phyloP scores from a whole-genome alignment of 2,797 vertebrate species.

The Coluber constrictor region DNA sequence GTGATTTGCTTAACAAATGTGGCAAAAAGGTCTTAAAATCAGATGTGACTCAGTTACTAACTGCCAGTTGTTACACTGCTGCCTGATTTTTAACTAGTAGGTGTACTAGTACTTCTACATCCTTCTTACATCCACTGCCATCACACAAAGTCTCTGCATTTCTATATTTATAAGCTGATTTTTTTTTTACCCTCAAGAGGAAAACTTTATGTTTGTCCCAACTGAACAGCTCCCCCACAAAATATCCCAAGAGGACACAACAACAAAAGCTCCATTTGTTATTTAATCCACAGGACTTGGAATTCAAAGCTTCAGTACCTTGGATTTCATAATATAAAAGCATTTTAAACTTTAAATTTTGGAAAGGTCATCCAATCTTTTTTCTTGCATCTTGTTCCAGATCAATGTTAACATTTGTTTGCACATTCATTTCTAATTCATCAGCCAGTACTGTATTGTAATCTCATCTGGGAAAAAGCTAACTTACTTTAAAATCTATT shows the following conservation, averaged over 20 bases:
- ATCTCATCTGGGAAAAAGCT: background rate
- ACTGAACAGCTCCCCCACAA: background rate
- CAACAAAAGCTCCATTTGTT: background rate
- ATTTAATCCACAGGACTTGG: background rate
- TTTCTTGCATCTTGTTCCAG: background rate
- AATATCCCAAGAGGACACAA: background rate
- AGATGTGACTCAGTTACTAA: background rate
- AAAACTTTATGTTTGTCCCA: background rate
- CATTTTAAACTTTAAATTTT: background rate
- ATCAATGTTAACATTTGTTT: background rate
- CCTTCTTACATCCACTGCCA: background rate
- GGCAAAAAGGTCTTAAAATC: background rate
- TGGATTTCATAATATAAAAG: background rate
- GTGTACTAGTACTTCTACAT: background rate
- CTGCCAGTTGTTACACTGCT: background rate
- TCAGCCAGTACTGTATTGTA: background rate
- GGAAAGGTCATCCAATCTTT: background rate
- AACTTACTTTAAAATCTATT: background rate
- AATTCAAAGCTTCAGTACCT: background rate
- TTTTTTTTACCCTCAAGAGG: background rate
- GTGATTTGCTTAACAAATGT: background rate
- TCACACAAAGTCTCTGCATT: background rate
- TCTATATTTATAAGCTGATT: background rate
- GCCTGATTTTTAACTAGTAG: background rate
- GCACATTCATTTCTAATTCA: background rate